Evolutionary conservation across 2,113 vertebrate genomes (phyloP).

Genomic region (Poicephalus meyeri): DNA sequence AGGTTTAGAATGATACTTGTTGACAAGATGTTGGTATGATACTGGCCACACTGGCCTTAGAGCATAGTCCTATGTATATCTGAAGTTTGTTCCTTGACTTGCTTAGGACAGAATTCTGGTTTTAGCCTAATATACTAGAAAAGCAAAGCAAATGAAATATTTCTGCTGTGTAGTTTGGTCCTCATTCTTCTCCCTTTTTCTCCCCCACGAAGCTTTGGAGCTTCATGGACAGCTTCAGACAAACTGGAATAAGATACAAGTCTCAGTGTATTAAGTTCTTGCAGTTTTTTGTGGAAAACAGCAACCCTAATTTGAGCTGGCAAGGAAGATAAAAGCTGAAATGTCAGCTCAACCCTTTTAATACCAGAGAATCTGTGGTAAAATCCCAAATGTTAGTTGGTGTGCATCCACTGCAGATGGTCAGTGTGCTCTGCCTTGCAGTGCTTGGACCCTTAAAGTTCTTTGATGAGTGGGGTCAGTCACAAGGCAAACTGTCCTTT

Average conservation of each 20-base stretch:
- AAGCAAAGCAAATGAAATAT: background rate
- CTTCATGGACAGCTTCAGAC: background rate
- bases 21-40: background rate
- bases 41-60: background rate
- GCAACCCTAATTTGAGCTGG: background rate
- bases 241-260: background rate
- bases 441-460: background rate
- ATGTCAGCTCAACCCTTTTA: background rate
- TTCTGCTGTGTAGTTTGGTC: background rate
- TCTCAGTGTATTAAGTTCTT: background rate
- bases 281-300: background rate
- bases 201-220: background rate
- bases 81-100: background rate
- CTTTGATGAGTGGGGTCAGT: background rate
- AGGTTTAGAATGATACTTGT: background rate
- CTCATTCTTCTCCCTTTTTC: background rate
- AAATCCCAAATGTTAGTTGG: background rate
- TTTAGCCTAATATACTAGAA: background rate
- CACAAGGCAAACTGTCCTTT: background rate
- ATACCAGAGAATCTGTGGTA: background rate
- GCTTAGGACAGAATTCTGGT: background rate
- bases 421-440: background rate
- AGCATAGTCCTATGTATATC: background rate
- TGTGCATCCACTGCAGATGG: background rate
- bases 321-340: background rate